Evolutionary conservation across 2,113 vertebrate genomes (phyloP).

Genomic region (Poecile atricapillus): DNA sequence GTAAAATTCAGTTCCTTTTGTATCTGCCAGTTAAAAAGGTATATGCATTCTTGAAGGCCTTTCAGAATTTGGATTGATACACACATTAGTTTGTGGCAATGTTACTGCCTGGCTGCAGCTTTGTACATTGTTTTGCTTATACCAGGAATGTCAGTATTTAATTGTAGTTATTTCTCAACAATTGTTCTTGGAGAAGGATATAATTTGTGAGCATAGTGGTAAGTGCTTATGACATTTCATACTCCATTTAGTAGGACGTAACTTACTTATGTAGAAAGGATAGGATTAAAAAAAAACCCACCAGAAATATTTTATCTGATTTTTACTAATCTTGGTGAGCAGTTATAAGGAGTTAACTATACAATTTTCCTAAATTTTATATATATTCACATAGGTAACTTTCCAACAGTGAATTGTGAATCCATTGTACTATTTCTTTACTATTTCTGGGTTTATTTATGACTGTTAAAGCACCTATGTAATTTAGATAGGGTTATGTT

Average conservation of each 20-base stretch:
- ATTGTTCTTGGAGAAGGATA: background rate
- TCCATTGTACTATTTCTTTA: background rate
- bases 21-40: background rate
- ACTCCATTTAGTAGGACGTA: background rate
- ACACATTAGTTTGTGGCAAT: background rate
- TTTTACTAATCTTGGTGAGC: background rate
- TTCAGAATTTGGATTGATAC: background rate
- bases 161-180: background rate
- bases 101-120: background rate
- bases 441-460: background rate
- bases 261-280: background rate
- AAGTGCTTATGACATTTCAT: background rate
- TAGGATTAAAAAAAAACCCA: accelerated
- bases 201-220: background rate
- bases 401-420: background rate
- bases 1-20: background rate
- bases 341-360: background rate
- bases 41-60: background rate
- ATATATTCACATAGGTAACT: accelerated
- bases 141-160: background rate
- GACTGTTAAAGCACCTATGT: background rate
- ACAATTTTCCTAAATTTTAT: background rate
- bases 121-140: background rate
- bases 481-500: background rate
- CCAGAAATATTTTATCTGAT: background rate